A percentile compares a stretch with the other conserved stretches of the same genome.
Conservation (phyloP, 2,888 invertebrate species). For the Synergus laeviventris region DNA sequence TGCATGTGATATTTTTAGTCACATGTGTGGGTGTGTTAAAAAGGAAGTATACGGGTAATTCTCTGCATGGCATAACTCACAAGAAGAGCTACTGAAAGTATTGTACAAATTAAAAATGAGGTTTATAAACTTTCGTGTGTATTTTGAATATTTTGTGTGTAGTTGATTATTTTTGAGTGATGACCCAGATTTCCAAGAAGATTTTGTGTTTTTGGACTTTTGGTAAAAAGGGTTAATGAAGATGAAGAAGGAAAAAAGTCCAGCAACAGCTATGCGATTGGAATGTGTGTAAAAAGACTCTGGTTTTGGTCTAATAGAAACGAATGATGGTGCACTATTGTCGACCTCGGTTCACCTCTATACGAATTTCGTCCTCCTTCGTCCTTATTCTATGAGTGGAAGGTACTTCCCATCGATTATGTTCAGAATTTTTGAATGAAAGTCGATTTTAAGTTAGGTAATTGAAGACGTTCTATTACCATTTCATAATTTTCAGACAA, state of each 20-base stretch:
- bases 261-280: slow-evolving; percentile 6
- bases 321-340: slow-evolving; percentile 66
- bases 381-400: slow-evolving; percentile 41
- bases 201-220: neutral
- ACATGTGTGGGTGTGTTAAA: neutral
- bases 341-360: slow-evolving; percentile 48
- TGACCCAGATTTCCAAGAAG: neutral
- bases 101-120: too few relatives aligned
- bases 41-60: neutral
- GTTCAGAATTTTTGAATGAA: neutral
- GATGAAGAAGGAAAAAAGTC: neutral
- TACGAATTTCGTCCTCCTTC: slow-evolving; percentile 47
- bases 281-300: slow-evolving; percentile 62
- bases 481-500: too few relatives aligned
- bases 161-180: neutral
- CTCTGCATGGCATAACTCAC: too few relatives aligned
- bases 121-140: neutral
- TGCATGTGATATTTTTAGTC: neutral
- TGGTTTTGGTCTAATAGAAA: slow-evolving; percentile 64
- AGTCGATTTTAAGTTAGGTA: neutral
- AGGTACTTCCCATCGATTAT: neutral
- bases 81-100: too few relatives aligned
- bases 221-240: neutral
- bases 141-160: neutral
- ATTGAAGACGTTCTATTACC: too few relatives aligned